Conservation (phyloP, 2,113 vertebrate genomes). For the Xenus cinereus region DNA sequence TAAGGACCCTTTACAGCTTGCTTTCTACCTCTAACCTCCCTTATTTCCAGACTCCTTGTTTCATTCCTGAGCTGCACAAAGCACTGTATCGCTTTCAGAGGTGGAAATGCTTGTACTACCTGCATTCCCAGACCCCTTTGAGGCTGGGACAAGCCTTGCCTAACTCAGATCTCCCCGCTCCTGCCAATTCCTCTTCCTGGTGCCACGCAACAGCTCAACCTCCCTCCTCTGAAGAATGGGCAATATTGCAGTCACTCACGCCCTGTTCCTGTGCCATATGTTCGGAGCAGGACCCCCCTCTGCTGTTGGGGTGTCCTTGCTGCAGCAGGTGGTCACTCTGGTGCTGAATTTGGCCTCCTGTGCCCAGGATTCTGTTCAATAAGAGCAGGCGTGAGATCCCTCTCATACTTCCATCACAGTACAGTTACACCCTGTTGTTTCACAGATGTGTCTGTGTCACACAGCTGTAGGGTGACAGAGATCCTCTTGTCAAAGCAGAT, state of each 20-base stretch:
- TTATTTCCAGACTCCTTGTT: neutral
- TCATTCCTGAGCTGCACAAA: neutral
- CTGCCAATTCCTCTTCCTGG: neutral
- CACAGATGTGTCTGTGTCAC: neutral
- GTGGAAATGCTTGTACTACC: neutral
- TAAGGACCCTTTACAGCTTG: neutral
- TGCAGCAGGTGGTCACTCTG: neutral
- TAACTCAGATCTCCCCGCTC: neutral
- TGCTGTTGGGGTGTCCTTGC: neutral
- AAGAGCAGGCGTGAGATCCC: neutral
- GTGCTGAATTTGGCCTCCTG: neutral
- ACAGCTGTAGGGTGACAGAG: neutral
- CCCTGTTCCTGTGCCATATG: fast-evolving
- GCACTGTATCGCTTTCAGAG: fast-evolving
- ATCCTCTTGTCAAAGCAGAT: neutral
- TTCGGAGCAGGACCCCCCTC: neutral
- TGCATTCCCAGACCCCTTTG: neutral
- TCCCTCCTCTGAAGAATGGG: neutral
- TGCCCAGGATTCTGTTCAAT: neutral
- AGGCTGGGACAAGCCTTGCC: neutral
- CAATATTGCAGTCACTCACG: fast-evolving
- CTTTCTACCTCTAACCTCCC: neutral
- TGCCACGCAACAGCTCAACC: neutral
- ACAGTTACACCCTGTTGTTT: neutral
- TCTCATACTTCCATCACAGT: neutral